Evolutionary conservation across 2,113 vertebrate species (phyloP).

Genomic region (Sylvicapra grimmia): DNA sequence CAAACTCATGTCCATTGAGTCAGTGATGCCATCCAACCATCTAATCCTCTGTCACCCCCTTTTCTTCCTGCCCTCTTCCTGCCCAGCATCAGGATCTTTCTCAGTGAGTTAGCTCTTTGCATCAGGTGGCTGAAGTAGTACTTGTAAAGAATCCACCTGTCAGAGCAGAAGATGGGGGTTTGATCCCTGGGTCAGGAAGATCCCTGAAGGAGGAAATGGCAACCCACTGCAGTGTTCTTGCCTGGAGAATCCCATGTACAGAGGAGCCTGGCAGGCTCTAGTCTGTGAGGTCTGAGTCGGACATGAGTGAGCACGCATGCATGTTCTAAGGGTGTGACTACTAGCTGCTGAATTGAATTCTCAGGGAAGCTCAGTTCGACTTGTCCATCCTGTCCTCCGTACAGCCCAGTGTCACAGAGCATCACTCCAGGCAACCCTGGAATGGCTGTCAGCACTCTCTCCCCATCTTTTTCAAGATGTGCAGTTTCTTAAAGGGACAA

Average conservation of each 20-base stretch:
- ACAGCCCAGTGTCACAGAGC: neutral
- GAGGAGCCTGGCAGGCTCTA: neutral
- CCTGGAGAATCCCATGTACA: neutral
- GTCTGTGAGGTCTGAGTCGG: neutral
- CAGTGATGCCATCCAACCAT: neutral
- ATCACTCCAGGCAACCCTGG: neutral
- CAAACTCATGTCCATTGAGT: neutral
- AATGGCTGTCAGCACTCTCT: neutral
- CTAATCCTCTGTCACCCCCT: neutral
- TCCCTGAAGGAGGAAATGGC: neutral
- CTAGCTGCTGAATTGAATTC: constrained; percentile 50
- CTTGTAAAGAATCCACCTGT: neutral
- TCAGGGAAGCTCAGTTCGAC: neutral
- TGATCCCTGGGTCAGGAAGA: neutral
- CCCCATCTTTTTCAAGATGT: neutral
- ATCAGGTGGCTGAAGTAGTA: neutral
- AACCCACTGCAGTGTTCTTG: neutral
- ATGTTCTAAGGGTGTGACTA: constrained; percentile 31
- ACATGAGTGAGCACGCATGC: neutral
- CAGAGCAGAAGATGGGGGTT: neutral
- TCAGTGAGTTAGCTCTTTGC: neutral
- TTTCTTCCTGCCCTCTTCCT: neutral
- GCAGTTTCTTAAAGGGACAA: constrained; percentile 1
- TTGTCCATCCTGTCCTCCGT: neutral
- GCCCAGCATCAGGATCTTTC: neutral